Evolutionary conservation across 2,797 vertebrate genomes (phyloP).

Genomic region (Mormyrops attenuatus): DNA sequence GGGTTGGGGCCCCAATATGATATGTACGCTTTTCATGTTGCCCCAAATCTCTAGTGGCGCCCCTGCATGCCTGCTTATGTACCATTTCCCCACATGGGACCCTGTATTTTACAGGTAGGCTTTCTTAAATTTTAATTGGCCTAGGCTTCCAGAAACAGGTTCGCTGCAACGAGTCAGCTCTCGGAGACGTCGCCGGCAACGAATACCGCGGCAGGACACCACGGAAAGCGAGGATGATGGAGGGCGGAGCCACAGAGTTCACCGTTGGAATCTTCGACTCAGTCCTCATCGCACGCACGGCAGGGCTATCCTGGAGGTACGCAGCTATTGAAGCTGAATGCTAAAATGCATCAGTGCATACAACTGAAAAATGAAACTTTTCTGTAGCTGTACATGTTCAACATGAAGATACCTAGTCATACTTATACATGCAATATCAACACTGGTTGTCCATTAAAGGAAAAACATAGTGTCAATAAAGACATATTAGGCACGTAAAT

Average conservation of each 20-base stretch:
- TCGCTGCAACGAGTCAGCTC: constrained; percentile 71
- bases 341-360: neutral
- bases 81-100: neutral
- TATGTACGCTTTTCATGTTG: neutral
- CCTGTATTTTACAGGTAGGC: neutral
- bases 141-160: constrained; percentile 59
- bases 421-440: neutral
- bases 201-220: constrained; percentile 64
- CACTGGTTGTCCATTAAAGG: neutral
- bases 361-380: neutral
- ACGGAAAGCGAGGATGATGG: constrained; percentile 72
- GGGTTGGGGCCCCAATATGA: neutral
- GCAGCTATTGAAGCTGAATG: neutral
- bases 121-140: constrained; percentile 14
- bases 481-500: neutral
- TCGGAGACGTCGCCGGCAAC: constrained; percentile 59
- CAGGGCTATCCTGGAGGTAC: constrained; percentile 66
- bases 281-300: constrained; percentile 60
- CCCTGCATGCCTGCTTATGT: neutral
- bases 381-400: neutral
- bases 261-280: constrained; percentile 67
- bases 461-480: neutral
- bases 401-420: neutral
- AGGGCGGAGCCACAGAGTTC: constrained; percentile 54
- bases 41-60: neutral